phyloP scores from a whole-genome alignment of 2,113 vertebrate species.

The Indicator maculatus region DNA sequence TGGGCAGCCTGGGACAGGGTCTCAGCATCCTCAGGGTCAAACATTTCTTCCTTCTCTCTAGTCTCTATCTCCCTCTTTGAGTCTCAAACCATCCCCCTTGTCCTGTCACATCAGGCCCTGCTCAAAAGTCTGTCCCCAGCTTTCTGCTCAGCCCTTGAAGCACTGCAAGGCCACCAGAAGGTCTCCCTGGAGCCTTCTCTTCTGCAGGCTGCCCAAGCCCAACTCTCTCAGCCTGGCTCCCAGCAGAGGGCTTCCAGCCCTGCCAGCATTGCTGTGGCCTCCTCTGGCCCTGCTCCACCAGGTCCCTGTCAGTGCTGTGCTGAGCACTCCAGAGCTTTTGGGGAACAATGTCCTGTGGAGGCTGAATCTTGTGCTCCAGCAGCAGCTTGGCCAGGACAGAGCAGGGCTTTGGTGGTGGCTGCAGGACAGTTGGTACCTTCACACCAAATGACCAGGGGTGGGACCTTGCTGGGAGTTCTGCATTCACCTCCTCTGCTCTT shows the following conservation, averaged over 20 bases:
- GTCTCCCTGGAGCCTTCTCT: neutral
- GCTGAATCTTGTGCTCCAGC: neutral
- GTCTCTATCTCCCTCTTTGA: neutral
- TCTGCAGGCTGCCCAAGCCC: neutral
- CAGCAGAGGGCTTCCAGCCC: neutral
- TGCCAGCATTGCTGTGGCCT: neutral
- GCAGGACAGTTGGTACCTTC: neutral
- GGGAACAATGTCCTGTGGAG: neutral
- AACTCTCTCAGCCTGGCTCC: neutral
- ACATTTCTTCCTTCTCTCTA: neutral
- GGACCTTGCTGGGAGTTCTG: neutral
- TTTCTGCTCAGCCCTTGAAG: neutral
- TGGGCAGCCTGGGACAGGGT: neutral
- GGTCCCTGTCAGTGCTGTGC: neutral
- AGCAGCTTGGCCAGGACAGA: neutral
- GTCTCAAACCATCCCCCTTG: neutral
- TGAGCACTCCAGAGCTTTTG: neutral
- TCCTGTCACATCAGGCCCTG: neutral
- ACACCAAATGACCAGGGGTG: too few species aligned
- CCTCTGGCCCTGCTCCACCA: neutral
- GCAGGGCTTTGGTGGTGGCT: neutral
- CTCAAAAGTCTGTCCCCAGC: neutral
- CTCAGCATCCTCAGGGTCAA: neutral
- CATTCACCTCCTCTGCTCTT: rapidly evolving
- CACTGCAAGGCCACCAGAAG: neutral